Evolutionary conservation across 2,113 vertebrate genomes (phyloP).

Genomic region (Paralichthys olivaceus): DNA sequence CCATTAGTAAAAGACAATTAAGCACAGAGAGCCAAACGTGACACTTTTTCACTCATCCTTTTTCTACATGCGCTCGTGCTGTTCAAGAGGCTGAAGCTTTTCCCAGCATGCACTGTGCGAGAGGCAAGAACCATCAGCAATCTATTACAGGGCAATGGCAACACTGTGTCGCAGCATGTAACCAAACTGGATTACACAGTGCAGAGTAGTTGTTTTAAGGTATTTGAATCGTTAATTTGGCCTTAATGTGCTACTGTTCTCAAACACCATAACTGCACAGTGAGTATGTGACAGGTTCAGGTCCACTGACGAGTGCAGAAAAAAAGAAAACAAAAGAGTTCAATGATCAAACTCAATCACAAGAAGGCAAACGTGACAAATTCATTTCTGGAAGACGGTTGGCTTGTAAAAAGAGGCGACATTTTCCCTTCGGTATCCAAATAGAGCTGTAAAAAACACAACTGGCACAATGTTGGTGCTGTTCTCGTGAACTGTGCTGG

Average conservation of each 20-base stretch:
- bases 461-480: slow-evolving; percentile 61
- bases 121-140: slow-evolving; percentile 23
- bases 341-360: slow-evolving; percentile 15
- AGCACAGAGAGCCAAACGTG: slow-evolving; percentile 48
- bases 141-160: slow-evolving; percentile 35
- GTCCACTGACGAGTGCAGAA: background rate
- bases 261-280: background rate
- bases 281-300: background rate
- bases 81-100: slow-evolving; percentile 12
- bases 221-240: slow-evolving; percentile 50
- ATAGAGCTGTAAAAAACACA: slow-evolving; percentile 48
- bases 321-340: slow-evolving; percentile 36
- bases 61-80: background rate
- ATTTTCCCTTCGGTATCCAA: slow-evolving; percentile 80
- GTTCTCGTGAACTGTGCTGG: slow-evolving; percentile 55
- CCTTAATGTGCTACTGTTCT: slow-evolving; percentile 45
- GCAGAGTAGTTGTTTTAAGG: slow-evolving; percentile 51
- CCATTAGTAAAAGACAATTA: slow-evolving; percentile 30
- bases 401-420: slow-evolving; percentile 49
- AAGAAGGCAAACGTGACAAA: slow-evolving; percentile 32
- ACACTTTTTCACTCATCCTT: slow-evolving; percentile 5
- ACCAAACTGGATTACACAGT: slow-evolving; percentile 55
- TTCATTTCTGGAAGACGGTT: slow-evolving; percentile 61
- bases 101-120: slow-evolving; percentile 51
- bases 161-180: slow-evolving; percentile 17